Conservation (phyloP, 2,888 invertebrate species). For the Cephus rjabovi region DNA sequence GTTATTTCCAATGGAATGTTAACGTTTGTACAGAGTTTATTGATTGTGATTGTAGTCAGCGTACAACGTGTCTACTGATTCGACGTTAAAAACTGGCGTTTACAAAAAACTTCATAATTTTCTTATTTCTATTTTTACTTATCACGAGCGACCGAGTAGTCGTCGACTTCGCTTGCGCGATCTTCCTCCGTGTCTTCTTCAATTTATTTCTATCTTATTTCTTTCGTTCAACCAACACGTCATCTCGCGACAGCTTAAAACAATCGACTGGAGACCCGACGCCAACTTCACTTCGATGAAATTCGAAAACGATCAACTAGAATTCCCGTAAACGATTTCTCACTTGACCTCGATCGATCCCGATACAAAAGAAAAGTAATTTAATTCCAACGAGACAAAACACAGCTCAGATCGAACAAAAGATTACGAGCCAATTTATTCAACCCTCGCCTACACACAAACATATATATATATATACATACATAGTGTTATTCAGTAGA, state of each 20-base stretch:
- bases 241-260: neutral
- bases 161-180: neutral
- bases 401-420: neutral
- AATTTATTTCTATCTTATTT: neutral
- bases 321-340: neutral
- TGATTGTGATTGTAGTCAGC: slow-evolving; percentile 34
- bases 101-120: neutral
- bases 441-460: slow-evolving; percentile 40
- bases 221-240: neutral
- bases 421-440: slow-evolving; percentile 11
- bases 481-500: no score
- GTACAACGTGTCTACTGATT: slow-evolving; percentile 37
- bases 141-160: neutral
- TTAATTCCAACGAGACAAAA: neutral
- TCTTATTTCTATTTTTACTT: neutral
- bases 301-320: neutral
- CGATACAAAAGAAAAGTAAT: neutral
- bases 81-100: slow-evolving; percentile 15
- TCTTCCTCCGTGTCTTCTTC: neutral
- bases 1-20: slow-evolving; percentile 55
- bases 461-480: slow-evolving; percentile 6
- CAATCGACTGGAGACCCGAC: neutral
- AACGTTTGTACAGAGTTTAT: slow-evolving; percentile 62
- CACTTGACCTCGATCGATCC: neutral
- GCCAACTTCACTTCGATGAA: neutral